Conservation (phyloP, 2,888 invertebrate species). For the Pycnomerus fuliginosus region DNA sequence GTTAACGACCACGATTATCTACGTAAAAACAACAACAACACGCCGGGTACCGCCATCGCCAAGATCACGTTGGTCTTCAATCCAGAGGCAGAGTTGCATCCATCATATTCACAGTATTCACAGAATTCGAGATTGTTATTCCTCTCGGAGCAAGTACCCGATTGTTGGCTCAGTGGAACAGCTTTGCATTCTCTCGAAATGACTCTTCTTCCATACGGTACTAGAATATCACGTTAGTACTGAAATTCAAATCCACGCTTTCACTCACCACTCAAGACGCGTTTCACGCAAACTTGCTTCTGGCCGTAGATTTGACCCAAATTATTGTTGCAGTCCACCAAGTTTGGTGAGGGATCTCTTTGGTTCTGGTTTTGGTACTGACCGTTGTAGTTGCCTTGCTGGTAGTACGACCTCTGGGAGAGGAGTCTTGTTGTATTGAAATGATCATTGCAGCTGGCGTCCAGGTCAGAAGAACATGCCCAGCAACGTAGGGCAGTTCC, state of each 20-base stretch:
- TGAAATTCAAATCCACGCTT: slow-evolving; percentile 1
- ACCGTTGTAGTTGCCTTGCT: slow-evolving; percentile 16
- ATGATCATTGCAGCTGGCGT: slow-evolving; percentile 70
- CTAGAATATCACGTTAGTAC: slow-evolving; percentile 48
- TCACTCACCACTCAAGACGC: slow-evolving; percentile 17
- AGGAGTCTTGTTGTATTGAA: slow-evolving; percentile 60
- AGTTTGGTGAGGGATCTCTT: slow-evolving; percentile 4
- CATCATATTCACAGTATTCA: slow-evolving; percentile 67
- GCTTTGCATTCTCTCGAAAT: slow-evolving; percentile 62
- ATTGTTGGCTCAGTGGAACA: slow-evolving; percentile 58
- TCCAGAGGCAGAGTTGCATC: slow-evolving; percentile 63
- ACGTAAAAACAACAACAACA: slow-evolving; percentile 12
- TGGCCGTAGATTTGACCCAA: slow-evolving; percentile 17
- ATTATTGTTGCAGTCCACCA: slow-evolving; percentile 10
- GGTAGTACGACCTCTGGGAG: slow-evolving; percentile 27
- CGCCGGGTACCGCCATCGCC: slow-evolving; percentile 34
- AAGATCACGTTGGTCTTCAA: slow-evolving; percentile 54
- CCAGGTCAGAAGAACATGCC: slow-evolving; percentile 73
- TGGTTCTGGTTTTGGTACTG: slow-evolving; percentile 10
- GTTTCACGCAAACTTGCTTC: slow-evolving; percentile 18
- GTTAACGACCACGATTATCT: no score
- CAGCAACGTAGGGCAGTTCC: slow-evolving; percentile 71
- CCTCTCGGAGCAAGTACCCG: slow-evolving; percentile 55
- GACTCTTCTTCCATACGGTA: slow-evolving; percentile 54
- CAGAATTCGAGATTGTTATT: slow-evolving; percentile 62